phyloP scores from a whole-genome alignment of 2,888 invertebrate genomes.

The Epinotia brunnichana region DNA sequence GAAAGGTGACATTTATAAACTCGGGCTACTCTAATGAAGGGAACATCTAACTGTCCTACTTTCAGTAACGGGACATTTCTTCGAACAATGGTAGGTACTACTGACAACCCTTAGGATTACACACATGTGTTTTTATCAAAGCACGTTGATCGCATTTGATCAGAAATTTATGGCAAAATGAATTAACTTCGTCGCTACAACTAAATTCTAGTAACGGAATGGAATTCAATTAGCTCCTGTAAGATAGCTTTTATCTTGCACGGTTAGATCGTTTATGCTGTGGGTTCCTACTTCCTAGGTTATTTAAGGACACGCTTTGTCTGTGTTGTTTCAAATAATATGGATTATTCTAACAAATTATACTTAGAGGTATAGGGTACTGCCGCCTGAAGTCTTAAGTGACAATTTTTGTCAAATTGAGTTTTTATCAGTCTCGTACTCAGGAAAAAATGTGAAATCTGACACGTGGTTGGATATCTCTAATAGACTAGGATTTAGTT shows the following conservation, averaged over 20 bases:
- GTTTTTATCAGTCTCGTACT: no score
- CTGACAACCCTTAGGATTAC: neutral
- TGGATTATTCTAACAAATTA: neutral
- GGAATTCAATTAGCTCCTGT: slow-evolving; percentile 17
- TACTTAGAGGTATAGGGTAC: no score
- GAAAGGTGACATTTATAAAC: no score
- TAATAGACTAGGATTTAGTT: no score
- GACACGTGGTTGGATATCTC: no score
- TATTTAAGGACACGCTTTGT: neutral
- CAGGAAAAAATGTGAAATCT: no score
- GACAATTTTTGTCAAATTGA: no score
- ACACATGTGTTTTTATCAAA: slow-evolving; percentile 5
- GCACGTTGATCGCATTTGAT: slow-evolving; percentile 11
- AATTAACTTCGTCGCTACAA: slow-evolving; percentile 5
- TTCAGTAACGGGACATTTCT: neutral
- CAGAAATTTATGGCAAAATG: neutral
- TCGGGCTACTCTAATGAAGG: neutral
- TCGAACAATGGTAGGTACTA: neutral
- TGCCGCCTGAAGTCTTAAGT: no score
- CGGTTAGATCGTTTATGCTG: neutral
- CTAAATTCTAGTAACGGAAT: slow-evolving; percentile 12
- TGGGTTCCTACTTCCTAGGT: neutral
- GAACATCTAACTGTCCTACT: neutral
- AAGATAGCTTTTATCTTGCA: slow-evolving; percentile 22
- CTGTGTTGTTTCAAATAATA: no score